Base-by-base conservation (phyloP, 2,888 invertebrate genomes). In the Agelastica alni region DNA sequence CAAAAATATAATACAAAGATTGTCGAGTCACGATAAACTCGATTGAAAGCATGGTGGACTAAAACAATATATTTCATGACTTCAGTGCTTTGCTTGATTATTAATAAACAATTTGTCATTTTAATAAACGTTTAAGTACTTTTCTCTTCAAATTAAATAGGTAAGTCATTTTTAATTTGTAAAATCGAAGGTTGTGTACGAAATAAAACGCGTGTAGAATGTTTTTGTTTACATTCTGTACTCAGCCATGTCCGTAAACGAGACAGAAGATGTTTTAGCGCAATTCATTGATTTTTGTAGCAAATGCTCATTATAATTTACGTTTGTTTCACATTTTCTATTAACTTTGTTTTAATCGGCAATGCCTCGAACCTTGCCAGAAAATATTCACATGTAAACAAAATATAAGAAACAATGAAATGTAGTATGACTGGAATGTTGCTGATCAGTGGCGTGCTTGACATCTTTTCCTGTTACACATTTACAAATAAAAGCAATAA, bases 151-250 rank as follows among this genome's bases (percentile, higher is more conserved):
- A 20, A 20, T 37, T 47, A 17, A 6, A 30, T 39, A 17, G 47
- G 30, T 48, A 39, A 48, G 48, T 17, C 22, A 17, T 16, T n/a
- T 20, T 31, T 4, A 20, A 31, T 41, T 41, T 22, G 14, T 22
- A 16, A 42, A 26, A 22, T 32, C 30, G 31, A 31, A 49, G 22
- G 41, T 34, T 32, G 41, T 22, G 4, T 39, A 26, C 13, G 20
- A 30, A 13, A 49, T 30, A 10, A 4, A 48, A 46, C 26, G 46
- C 55, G 28, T 55, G 51, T 2, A 41, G 18, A 26, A 51, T 56
- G 51, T 56, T 56, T 56, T 56, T 56, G 56, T 56, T 56, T 56
- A 56, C 56, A 56, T 51, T 51, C 17, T 13, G 18, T 41, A 31
- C 20, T 43, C 37, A 42, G 28, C 14, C 16, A 20, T 43, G 46